phyloP scores from a whole-genome alignment of 1,140 invertebrate species.

The Drosophila ogumai region DNA sequence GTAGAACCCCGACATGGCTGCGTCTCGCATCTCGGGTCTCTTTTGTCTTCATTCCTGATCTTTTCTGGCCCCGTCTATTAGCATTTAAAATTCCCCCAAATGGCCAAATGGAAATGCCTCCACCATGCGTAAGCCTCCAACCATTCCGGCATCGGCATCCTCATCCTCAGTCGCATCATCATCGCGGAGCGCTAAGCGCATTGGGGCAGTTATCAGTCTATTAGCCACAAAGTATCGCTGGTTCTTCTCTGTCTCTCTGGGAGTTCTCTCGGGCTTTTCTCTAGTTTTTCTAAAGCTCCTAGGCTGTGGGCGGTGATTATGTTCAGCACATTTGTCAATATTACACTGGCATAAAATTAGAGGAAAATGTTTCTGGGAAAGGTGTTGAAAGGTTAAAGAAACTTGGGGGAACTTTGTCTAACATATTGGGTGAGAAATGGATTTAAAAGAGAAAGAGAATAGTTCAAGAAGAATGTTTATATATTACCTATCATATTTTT shows the following conservation, averaged over 20 bases:
- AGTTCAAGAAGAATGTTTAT: neutral
- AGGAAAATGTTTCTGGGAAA: neutral
- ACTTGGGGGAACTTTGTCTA: neutral
- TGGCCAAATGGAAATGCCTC: conserved; percentile 58
- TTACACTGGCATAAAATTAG: conserved; percentile 14
- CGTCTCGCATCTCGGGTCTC: conserved; percentile 5
- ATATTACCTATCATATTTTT: neutral
- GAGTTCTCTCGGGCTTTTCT: conserved; percentile 2
- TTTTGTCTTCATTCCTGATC: conserved; percentile 43
- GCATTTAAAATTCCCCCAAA: conserved; percentile 67
- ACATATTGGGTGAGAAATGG: neutral
- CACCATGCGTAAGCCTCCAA: conserved; percentile 67
- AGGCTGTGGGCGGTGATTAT: conserved; percentile 46
- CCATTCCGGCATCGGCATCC: conserved; percentile 3
- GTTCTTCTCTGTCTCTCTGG: conserved; percentile 7
- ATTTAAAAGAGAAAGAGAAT: neutral
- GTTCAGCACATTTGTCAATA: conserved; percentile 31
- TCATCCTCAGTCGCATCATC: conserved; percentile 18
- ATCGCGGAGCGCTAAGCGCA: conserved; percentile 53
- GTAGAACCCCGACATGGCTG: conserved; percentile 45
- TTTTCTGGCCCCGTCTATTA: conserved; percentile 59
- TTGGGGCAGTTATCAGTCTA: conserved; percentile 79
- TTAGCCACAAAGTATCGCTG: conserved; percentile 59
- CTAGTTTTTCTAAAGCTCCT: neutral
- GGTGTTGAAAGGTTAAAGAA: conserved; percentile 5